Conservation (phyloP, 1,140 invertebrate genomes). For the Parapsyche elsis region DNA sequence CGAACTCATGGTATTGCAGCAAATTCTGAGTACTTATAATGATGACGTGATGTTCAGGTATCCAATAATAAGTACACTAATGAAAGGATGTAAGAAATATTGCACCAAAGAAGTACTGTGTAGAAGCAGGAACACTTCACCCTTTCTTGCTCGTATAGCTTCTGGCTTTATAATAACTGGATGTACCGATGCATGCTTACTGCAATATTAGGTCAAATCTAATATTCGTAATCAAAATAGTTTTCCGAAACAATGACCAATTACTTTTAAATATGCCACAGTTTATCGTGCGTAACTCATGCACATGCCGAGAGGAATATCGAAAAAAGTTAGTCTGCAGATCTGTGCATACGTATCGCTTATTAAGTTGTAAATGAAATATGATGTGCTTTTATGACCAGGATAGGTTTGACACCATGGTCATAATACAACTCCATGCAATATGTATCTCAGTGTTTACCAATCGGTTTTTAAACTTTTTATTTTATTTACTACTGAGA, state of each 20-base stretch:
- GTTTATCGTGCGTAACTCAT: neutral
- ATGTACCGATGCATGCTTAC: too few relatives aligned
- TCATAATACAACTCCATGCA: neutral
- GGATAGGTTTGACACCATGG: neutral
- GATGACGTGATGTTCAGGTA: neutral
- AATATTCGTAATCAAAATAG: conserved; percentile 19
- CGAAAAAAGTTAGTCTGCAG: neutral
- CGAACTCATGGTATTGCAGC: neutral
- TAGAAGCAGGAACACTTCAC: too few relatives aligned
- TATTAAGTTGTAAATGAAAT: neutral
- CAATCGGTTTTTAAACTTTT: neutral
- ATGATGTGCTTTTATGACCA: neutral
- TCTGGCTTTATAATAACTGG: too few relatives aligned
- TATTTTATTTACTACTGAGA: neutral
- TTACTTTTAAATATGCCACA: conserved; percentile 1
- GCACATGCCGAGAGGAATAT: neutral
- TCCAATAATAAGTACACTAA: too few relatives aligned
- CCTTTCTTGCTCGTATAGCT: too few relatives aligned
- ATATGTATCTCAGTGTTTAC: neutral
- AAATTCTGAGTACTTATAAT: neutral
- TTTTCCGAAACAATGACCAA: conserved; percentile 12
- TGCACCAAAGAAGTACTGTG: too few relatives aligned
- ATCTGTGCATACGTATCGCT: neutral
- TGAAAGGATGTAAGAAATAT: too few relatives aligned
- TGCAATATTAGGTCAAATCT: conserved; percentile 21